Conservation (phyloP, 2,797 vertebrate genomes). For the Tenualosa thibaudeaui region DNA sequence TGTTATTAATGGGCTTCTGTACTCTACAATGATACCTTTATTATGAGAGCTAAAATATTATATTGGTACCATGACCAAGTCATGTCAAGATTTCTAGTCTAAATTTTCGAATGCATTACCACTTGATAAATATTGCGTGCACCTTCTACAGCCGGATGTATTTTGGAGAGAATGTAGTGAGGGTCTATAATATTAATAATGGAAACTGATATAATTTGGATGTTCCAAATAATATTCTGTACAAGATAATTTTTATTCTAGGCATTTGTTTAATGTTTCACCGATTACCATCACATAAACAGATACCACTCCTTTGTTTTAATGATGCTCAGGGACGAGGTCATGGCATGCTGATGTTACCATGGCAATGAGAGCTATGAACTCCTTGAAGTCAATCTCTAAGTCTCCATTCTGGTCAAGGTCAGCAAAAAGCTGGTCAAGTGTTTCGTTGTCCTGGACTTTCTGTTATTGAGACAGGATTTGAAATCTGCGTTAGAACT, state of each 20-base stretch:
- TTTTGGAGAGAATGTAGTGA: no score
- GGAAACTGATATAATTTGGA: no score
- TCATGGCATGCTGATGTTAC: conserved; percentile 74
- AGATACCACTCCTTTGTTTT: not conserved
- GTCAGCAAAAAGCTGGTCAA: conserved; percentile 71
- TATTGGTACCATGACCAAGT: no score
- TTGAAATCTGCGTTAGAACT: not conserved
- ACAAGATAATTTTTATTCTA: not conserved
- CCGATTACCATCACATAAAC: not conserved
- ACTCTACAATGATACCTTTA: no score
- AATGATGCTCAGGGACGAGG: conserved; percentile 49
- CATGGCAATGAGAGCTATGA: conserved; percentile 74
- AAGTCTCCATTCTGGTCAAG: conserved; percentile 75
- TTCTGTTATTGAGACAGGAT: conserved; percentile 60
- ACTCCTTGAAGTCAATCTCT: conserved; percentile 78
- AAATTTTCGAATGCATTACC: not conserved
- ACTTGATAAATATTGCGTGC: not conserved
- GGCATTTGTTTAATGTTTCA: not conserved
- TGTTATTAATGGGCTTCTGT: no score
- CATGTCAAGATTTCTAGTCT: no score
- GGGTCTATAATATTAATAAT: no score
- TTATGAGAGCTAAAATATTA: no score
- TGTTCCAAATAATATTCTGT: not conserved
- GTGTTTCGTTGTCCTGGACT: conserved; percentile 68
- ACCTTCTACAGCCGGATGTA: no score